phyloP scores from a whole-genome alignment of 2,113 vertebrate genomes.

The Salminus brasiliensis region DNA sequence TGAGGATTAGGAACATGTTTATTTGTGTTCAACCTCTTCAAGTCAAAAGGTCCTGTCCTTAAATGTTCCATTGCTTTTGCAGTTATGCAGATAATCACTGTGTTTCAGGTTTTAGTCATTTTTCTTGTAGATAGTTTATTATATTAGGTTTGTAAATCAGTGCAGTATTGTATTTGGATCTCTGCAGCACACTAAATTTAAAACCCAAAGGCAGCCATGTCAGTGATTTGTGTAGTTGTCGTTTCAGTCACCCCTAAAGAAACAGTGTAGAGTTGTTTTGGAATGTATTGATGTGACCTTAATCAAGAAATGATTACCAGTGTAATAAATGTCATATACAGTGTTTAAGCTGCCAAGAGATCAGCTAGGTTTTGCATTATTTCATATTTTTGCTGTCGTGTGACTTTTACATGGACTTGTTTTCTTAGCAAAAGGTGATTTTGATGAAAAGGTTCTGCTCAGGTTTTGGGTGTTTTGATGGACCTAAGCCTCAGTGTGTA shows the following conservation, averaged over 20 bases:
- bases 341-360: not conserved
- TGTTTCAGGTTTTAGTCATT: not conserved
- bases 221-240: not conserved
- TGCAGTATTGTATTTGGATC: not conserved
- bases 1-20: not conserved
- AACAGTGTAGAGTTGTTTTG: not conserved
- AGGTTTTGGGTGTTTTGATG: not conserved
- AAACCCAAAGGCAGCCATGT: not conserved
- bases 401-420: not conserved
- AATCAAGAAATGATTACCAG: not conserved
- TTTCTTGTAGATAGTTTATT: constrained; percentile 1
- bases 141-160: constrained; percentile 11
- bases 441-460: too few species aligned
- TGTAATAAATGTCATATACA: not conserved
- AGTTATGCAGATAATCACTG: not conserved
- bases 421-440: not conserved
- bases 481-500: not conserved
- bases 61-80: not conserved
- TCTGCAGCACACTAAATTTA: not conserved
- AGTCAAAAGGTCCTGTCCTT: not conserved
- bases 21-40: not conserved
- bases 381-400: not conserved
- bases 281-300: not conserved
- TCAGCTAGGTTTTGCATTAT: not conserved
- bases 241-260: not conserved